Evolutionary conservation across 2,888 invertebrate species (phyloP).

Genomic region (Elegia similella): DNA sequence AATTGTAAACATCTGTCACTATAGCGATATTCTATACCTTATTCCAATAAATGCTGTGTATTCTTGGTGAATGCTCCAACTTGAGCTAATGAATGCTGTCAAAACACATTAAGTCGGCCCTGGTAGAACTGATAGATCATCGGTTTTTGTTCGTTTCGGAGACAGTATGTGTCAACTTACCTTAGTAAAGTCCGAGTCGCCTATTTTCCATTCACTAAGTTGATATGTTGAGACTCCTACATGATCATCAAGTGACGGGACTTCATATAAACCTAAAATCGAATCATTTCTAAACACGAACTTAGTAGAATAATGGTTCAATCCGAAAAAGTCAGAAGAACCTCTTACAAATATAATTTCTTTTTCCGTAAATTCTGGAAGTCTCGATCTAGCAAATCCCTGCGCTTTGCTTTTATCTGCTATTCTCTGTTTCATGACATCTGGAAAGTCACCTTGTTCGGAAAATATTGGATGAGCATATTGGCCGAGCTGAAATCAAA

Average conservation of each 20-base stretch:
- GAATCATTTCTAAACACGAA: slow-evolving; percentile 36
- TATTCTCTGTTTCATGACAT: slow-evolving; percentile 79
- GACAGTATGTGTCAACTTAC: slow-evolving; percentile 21
- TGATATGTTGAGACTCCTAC: slow-evolving; percentile 28
- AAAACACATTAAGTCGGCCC: too few relatives aligned
- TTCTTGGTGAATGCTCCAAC: too few relatives aligned
- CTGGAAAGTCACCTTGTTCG: slow-evolving; percentile 82
- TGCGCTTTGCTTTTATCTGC: slow-evolving; percentile 73
- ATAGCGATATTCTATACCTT: too few relatives aligned
- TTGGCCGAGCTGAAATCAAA: slow-evolving; percentile 71
- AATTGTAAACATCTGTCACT: too few relatives aligned
- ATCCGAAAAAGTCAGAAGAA: slow-evolving; percentile 55
- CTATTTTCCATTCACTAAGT: slow-evolving; percentile 33
- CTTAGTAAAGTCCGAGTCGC: slow-evolving; percentile 32
- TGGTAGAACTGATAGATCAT: too few relatives aligned
- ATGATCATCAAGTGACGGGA: slow-evolving; percentile 38
- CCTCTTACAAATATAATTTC: slow-evolving; percentile 54
- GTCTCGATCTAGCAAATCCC: slow-evolving; percentile 59
- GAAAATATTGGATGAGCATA: slow-evolving; percentile 83
- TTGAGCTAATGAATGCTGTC: too few relatives aligned
- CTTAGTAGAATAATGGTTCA: slow-evolving; percentile 84
- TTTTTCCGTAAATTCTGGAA: slow-evolving; percentile 63
- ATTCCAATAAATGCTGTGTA: too few relatives aligned
- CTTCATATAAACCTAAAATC: slow-evolving; percentile 21
- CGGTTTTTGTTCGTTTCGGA: too few relatives aligned